Base-by-base conservation (phyloP, 2,888 invertebrate species). In the Rosalia funebris region DNA sequence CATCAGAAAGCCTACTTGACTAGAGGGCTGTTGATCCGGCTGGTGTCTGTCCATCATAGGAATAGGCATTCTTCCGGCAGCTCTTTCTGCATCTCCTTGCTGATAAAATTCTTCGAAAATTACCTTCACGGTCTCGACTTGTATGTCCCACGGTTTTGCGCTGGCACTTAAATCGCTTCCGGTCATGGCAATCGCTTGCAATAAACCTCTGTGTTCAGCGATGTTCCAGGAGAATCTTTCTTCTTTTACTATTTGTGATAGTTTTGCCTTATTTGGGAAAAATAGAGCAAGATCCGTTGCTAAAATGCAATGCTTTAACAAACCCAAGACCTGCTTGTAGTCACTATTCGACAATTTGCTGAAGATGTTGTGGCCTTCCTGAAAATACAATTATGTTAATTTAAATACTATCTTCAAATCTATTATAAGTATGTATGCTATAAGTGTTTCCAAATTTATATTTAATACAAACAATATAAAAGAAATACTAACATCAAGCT, bases 341-440 rank as follows among this genome's bases (percentile, higher is more conserved):
- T 92, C 91, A 16, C 85, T 84, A 57, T 87, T 87, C 2, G 87
- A 85, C 31, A 93, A 82, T 72, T 90, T 88, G 25, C 87, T 85
- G 79, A 95, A 91, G 58, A 95, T 93, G 74, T 95, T 94, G 80
- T 93, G 93, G 0, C 92, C 92, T 58, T 93, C 92, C 89, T 93
- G 83, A 66, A 82, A 80, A 72, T 66, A 55, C n/a, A n/a, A n/a
- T n/a, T n/a, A n/a, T n/a, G n/a, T n/a, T n/a, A n/a, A n/a, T n/a
- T n/a, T n/a, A n/a, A n/a, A n/a, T n/a, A n/a, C n/a, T n/a, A n/a
- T n/a, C n/a, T n/a, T n/a, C n/a, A n/a, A n/a, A n/a, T n/a, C n/a
- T n/a, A n/a, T n/a, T n/a, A n/a, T n/a, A n/a, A n/a, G n/a, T n/a
- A n/a, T n/a, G n/a, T n/a, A n/a, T n/a, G n/a, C n/a, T n/a, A n/a